These are phyloP conservation scores for Stenoptilia bipunctidactyla DNA, from an alignment of 2,888 invertebrate genomes.

Conservation along the genomic window DNA sequence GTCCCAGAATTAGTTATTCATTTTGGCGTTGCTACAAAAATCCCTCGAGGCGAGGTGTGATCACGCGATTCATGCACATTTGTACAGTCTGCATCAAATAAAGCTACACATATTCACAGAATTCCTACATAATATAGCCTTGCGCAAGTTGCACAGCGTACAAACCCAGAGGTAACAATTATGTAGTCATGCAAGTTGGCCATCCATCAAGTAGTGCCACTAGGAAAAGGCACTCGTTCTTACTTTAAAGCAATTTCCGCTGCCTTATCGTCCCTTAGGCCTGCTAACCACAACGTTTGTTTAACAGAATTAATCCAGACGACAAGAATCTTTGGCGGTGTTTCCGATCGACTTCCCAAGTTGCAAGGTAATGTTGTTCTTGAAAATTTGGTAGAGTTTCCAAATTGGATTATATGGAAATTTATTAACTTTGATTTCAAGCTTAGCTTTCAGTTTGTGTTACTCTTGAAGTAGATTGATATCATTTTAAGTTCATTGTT, in stretches of 20 bases:
- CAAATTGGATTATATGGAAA: no score
- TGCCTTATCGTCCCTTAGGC: constrained; percentile 51
- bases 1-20: neutral
- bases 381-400: no score
- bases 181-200: constrained; percentile 60
- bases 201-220: constrained; percentile 54
- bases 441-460: no score
- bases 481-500: no score
- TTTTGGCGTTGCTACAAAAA: neutral
- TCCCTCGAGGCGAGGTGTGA: neutral
- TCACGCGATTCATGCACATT: neutral
- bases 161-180: constrained; percentile 49
- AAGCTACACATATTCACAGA: neutral
- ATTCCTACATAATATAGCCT: neutral
- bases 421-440: no score
- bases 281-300: constrained; percentile 53
- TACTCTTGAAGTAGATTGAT: no score
- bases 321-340: constrained; percentile 39
- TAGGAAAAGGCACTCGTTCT: constrained; percentile 29
- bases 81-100: neutral
- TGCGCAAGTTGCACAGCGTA: neutral
- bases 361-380: constrained; percentile 5
- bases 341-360: constrained; percentile 12
- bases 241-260: constrained; percentile 66
- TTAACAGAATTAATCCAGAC: constrained; percentile 61